Conservation (phyloP, 2,113 vertebrate species). For the Toxotes jaculatrix region DNA sequence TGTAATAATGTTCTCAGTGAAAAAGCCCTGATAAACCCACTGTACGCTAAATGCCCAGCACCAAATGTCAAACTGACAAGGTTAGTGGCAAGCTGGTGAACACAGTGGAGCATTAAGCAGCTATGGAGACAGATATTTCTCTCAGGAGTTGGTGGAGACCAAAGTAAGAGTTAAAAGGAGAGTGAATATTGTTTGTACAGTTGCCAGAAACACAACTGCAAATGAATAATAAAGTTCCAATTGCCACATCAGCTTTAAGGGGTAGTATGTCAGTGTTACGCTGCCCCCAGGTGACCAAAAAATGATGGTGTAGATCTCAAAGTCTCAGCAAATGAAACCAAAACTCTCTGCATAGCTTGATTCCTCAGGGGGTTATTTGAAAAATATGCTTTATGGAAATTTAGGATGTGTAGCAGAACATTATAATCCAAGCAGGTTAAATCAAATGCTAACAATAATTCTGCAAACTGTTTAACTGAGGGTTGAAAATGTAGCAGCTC, state of each 20-base stretch:
- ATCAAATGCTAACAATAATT: constrained; percentile 19
- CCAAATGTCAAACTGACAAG: too few species aligned
- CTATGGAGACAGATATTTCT: too few species aligned
- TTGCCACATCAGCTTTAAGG: neutral
- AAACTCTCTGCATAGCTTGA: neutral
- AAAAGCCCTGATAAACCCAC: too few species aligned
- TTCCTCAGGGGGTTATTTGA: too few species aligned
- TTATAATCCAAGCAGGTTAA: neutral
- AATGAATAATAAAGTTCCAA: neutral
- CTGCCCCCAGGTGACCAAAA: neutral
- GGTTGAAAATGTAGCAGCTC: neutral
- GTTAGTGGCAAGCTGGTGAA: too few species aligned
- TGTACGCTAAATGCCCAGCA: too few species aligned
- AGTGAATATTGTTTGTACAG: neutral
- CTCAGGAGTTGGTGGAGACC: too few species aligned
- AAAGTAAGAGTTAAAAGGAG: neutral
- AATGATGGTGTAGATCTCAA: neutral
- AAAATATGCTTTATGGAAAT: too few species aligned
- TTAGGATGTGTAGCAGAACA: neutral
- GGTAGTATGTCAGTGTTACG: neutral
- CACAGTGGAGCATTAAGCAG: too few species aligned
- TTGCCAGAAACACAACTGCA: too few species aligned
- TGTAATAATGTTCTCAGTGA: constrained; percentile 1
- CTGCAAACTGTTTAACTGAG: constrained; percentile 48
- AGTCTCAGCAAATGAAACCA: neutral